phyloP scores from a whole-genome alignment of 2,888 invertebrate species.

The Esperia sulphurella region DNA sequence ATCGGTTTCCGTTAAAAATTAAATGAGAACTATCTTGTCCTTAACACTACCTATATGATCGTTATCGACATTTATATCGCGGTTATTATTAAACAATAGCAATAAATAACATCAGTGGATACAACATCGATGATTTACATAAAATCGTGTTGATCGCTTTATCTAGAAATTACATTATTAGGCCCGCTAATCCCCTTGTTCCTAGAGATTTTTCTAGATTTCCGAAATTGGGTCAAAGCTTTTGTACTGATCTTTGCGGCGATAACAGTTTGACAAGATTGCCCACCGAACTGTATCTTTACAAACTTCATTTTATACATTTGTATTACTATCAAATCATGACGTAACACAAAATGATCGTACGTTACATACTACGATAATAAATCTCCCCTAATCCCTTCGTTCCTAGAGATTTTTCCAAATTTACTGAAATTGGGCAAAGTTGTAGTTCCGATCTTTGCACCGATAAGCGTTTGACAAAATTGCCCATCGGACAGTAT shows the following conservation, averaged over 20 bases:
- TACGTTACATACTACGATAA: neutral
- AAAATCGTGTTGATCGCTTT: conserved; percentile 2
- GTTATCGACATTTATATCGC: neutral
- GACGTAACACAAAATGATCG: neutral
- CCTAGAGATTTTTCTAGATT: conserved; percentile 7
- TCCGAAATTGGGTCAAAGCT: neutral
- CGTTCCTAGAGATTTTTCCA: conserved; percentile 10
- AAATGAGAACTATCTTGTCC: neutral
- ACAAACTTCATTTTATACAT: neutral
- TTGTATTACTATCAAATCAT: neutral
- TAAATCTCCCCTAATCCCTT: conserved; percentile 11
- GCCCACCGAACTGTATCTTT: neutral
- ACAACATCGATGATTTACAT: conserved; percentile 1
- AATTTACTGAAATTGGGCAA: neutral
- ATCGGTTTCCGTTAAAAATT: too few species aligned
- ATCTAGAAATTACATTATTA: conserved; percentile 1
- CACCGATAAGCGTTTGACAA: conserved; percentile 5
- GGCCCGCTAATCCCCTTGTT: conserved; percentile 13
- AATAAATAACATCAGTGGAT: neutral
- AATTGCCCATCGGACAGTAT: conserved; percentile 1
- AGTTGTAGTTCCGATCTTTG: neutral
- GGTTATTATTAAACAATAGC: neutral
- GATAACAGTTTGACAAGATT: conserved; percentile 6
- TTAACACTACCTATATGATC: neutral
- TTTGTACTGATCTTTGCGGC: neutral